Base-by-base conservation (phyloP, 2,113 vertebrate species). In the Scalopus aquaticus region DNA sequence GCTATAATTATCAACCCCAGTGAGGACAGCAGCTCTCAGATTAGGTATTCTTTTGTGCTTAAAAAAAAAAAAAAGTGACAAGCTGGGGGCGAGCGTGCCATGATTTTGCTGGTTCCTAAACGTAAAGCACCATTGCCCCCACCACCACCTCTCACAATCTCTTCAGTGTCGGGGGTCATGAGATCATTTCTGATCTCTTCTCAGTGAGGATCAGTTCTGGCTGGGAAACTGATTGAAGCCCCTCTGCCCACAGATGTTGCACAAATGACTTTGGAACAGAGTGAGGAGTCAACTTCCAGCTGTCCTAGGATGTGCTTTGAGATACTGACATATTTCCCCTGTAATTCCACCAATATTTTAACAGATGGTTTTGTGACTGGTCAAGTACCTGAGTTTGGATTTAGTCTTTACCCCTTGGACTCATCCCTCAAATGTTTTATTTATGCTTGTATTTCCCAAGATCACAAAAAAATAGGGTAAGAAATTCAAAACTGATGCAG, bases 401-500 rank as follows among this genome's bases (percentile, higher is more conserved):
- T 26, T 85, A 44, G 79, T 64, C 78, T 94, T 76, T 44, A 24
- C 39, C 67, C 32, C 42, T n/a, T 19, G 19, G 74, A 76, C 51
- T 49, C 65, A 3, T 4, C 39, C 30, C 64, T 30, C 19, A 20
- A 39, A 85, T 39, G 19, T 58, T 89, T 91, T 37, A n/a, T 73
- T 70, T 67, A 54, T 30, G 37, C 42, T 58, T 62, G 12, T 28
- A 46, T 85, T 93, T 93, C 28, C 73, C 82, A 96, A 93, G 69
- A 82, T 91, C 86, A n/a, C 54, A 22, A 85, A 82, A 96, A 97
- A 73, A 54, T 70, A 35, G 60, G 32, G 49, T 49, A 84, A 82
- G 92, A 90, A 88, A 74, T 16, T 73, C 89, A 88, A 56, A 86
- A 73, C 32, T 49, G 16, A 91, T 24, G 44, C 37, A 89, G 60